A percentile compares a stretch with the other conserved stretches of the same genome.
Evolutionary conservation across 2,888 invertebrate species (phyloP).

Genomic region (Odiellus spinosus): DNA sequence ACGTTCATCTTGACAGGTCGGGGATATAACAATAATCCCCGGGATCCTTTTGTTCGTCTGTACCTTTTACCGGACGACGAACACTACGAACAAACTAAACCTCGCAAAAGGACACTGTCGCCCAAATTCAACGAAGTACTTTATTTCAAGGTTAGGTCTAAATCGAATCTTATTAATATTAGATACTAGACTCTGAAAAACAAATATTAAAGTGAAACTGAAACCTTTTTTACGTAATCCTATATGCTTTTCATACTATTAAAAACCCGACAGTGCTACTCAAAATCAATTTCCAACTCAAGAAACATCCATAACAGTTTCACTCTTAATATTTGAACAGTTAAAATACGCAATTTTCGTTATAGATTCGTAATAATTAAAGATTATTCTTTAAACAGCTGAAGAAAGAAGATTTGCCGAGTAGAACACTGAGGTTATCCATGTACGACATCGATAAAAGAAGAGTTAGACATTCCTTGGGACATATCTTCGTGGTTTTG

Average conservation of each 20-base stretch:
- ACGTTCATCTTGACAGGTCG: slow-evolving; percentile 8
- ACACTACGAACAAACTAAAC: slow-evolving; percentile 24
- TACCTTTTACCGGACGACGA: slow-evolving; percentile 28
- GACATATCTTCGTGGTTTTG: slow-evolving; percentile 52
- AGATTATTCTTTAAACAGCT: slow-evolving; percentile 1
- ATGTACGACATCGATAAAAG: slow-evolving; percentile 53
- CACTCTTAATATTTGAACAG: too few species aligned
- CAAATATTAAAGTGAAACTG: too few species aligned
- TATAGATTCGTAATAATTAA: too few species aligned
- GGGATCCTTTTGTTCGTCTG: slow-evolving; percentile 29
- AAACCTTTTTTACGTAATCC: too few species aligned
- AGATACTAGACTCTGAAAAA: too few species aligned
- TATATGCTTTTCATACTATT: too few species aligned
- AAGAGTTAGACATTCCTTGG: slow-evolving; percentile 46
- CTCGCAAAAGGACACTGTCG: slow-evolving; percentile 24
- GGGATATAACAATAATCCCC: slow-evolving; percentile 13
- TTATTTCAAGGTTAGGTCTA: slow-evolving; percentile 20
- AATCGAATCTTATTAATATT: too few species aligned
- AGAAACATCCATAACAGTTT: too few species aligned
- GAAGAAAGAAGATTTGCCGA: slow-evolving; percentile 6
- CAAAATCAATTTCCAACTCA: too few species aligned
- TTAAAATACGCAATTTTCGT: too few species aligned
- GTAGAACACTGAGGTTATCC: slow-evolving; percentile 44
- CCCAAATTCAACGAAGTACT: slow-evolving; percentile 29
- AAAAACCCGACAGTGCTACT: too few species aligned